Evolutionary conservation across 2,797 vertebrate genomes (phyloP).

Genomic region (Enteromius anoplus): DNA sequence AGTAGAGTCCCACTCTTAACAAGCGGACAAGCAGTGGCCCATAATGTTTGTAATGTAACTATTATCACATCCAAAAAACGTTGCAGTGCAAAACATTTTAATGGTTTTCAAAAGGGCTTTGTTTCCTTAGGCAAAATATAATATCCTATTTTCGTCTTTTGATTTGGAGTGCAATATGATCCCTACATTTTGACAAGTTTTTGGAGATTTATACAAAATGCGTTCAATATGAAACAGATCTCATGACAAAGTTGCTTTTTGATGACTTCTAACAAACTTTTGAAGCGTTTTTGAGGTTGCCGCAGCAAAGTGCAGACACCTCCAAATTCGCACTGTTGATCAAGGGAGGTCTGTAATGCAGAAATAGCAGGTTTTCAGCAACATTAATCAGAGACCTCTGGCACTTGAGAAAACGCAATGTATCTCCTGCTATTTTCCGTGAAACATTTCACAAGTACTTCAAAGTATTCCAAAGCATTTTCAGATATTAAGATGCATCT

Average conservation of each 20-base stretch:
- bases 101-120: slow-evolving; percentile 10
- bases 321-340: background rate
- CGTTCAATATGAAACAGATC: background rate
- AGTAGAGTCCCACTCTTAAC: background rate
- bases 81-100: slow-evolving; percentile 6
- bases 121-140: background rate
- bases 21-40: background rate
- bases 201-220: background rate
- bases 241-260: background rate
- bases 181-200: background rate
- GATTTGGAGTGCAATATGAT: background rate
- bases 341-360: slow-evolving; percentile 17
- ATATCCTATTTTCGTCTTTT: background rate
- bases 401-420: slow-evolving; percentile 25
- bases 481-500: slow-evolving; percentile 13
- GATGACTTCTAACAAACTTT: slow-evolving; percentile 11
- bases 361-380: slow-evolving; percentile 29
- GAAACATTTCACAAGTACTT: slow-evolving; percentile 16
- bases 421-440: background rate
- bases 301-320: background rate
- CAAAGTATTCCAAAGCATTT: slow-evolving; percentile 33
- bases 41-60: background rate
- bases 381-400: slow-evolving; percentile 39
- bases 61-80: background rate
- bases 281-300: background rate